Evolutionary conservation across 2,113 vertebrate species (phyloP), one percentile per base, ranked within the genome.

Genomic region (Callochromis pleurospilus): DNA sequence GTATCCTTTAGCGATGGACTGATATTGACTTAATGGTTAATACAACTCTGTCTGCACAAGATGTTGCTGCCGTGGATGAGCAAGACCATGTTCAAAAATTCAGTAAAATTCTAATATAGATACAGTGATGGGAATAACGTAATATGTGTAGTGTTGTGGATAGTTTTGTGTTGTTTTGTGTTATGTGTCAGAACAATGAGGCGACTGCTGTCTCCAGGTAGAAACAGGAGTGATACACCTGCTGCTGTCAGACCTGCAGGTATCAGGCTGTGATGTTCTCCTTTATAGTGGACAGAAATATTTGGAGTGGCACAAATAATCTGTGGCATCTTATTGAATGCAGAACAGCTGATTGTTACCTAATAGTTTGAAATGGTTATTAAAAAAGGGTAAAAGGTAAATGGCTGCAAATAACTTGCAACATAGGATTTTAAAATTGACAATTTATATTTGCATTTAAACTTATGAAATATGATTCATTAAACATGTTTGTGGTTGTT

Each of bases 291-390:
- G 17, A n/a, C 49, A 51, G 49, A 0, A 51, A 51, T 9, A 5
- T 29, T 29, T 29, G 15, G 2, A 49, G 47, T 17, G 1, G 45
- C 45, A 49, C 45, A 49, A 49, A 49, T 49, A 47, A 2, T 17
- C 17, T 49, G 47, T 51, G 47, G 4, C 49, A 3, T 19, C 17
- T 51, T 51, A 51, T 19, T 51, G 17, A 51, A 21, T 21, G 21
- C 21, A 51, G 17, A 51, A 19, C 49, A 51, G 17, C 49, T 51
- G 49, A 9, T 51, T 0, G 49, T 19, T 51, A 21, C 21, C 0
- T 51, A 51, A 51, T 5, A 49, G 47, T 49, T 49, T 19, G 47
- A 9, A 51, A 51, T 51, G 17, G 17, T 19, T 19, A 51, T 49
- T 0, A 19, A 49, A 49, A 49, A 29, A 19, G 21, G 17, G 49